Conservation (phyloP, 2,888 invertebrate species). For the Sphinx pinastri region DNA sequence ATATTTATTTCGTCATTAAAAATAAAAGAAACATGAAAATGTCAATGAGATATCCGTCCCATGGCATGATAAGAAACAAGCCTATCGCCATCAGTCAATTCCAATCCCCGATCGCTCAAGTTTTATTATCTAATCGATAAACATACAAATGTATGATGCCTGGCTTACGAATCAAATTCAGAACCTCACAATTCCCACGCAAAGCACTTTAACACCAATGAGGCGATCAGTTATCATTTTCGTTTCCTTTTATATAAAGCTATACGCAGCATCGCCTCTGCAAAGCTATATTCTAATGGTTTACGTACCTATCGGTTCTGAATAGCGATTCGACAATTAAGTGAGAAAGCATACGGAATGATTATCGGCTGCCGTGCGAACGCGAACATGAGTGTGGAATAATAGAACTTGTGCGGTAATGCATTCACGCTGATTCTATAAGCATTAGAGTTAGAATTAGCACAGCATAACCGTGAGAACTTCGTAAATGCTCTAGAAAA, state of each 20-base stretch:
- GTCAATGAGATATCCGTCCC: no score
- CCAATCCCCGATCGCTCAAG: no score
- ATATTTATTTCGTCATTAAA: no score
- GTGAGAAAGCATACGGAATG: slow-evolving; percentile 39
- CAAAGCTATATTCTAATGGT: slow-evolving; percentile 43
- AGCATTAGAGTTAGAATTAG: slow-evolving; percentile 28
- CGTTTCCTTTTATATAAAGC: neutral
- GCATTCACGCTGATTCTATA: slow-evolving; percentile 29
- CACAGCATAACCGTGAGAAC: neutral
- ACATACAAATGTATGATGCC: no score
- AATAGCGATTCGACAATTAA: slow-evolving; percentile 46
- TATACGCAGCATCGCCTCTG: neutral
- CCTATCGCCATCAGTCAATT: no score
- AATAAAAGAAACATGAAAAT: no score
- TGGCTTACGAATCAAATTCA: no score
- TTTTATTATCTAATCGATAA: no score
- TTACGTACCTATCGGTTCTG: slow-evolving; percentile 42
- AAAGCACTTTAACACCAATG: no score
- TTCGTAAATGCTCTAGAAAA: slow-evolving; percentile 3
- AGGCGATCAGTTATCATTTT: neutral
- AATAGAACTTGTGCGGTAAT: slow-evolving; percentile 27
- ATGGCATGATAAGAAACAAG: no score
- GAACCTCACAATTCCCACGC: no score
- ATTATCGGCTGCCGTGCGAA: slow-evolving; percentile 34
- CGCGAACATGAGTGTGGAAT: slow-evolving; percentile 19